Evolutionary conservation across 2,888 invertebrate genomes (phyloP).

Genomic region (Nasonia oneida): DNA sequence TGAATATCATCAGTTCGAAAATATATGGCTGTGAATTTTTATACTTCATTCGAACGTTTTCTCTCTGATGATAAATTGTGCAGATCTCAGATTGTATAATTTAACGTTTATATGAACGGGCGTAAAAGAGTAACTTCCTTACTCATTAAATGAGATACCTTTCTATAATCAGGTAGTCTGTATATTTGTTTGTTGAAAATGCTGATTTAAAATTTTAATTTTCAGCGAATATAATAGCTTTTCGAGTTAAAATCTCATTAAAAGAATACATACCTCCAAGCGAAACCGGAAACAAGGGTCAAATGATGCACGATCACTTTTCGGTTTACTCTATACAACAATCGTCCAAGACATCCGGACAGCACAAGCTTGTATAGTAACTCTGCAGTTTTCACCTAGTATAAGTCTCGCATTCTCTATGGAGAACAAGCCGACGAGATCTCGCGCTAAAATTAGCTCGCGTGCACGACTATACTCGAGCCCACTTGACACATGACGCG

Average conservation of each 20-base stretch:
- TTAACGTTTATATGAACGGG: neutral
- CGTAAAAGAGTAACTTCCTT: neutral
- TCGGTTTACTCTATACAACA: neutral
- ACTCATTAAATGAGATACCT: neutral
- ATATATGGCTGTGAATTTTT: neutral
- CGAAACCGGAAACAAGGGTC: neutral
- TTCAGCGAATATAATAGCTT: too few relatives aligned
- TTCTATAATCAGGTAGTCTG: neutral
- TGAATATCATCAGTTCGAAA: too few relatives aligned
- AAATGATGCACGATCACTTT: neutral
- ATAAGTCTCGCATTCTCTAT: neutral
- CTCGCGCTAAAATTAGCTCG: neutral
- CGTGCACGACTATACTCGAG: slow-evolving; percentile 11
- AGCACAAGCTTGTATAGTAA: neutral
- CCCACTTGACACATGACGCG: slow-evolving; percentile 43
- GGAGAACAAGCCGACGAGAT: neutral
- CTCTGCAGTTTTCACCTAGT: neutral
- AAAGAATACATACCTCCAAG: neutral
- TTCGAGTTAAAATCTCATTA: neutral
- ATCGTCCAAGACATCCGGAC: neutral
- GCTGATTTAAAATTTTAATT: neutral
- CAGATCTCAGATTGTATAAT: too few relatives aligned
- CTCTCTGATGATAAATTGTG: too few relatives aligned
- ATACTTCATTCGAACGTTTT: too few relatives aligned
- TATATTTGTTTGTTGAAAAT: neutral